Evolutionary conservation across 2,888 invertebrate genomes (phyloP), one percentile per base, ranked within the genome.

Genomic region (Cephus pygmeus): DNA sequence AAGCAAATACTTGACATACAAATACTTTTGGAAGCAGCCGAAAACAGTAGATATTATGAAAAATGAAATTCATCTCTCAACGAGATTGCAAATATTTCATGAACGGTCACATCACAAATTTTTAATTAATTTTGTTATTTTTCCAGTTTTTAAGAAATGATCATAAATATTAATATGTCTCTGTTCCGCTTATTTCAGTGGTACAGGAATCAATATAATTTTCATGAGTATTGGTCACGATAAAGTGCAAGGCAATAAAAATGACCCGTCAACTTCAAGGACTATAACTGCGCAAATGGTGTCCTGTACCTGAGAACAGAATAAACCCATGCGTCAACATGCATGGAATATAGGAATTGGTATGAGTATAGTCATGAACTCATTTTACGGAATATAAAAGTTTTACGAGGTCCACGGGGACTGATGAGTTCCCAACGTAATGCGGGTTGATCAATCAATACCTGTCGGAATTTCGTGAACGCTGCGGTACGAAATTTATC

Each of bases 361-460:
- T 69, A 75, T 36, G 34, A 35, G 76, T 75, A 69, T 31, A 73
- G 31, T 73, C 33, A 69, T 34, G 68, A 69, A 79, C 79, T 84
- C 81, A 83, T 84, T 85, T 80, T 73, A 76, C 73, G 76, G 81
- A 84, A 84, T 83, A 86, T 83, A 84, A 87, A 87, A 87, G 81
- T 85, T 86, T 83, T 83, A 85, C 83, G 84, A 84, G 82, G 75
- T 80, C 79, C 81, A 73, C 69, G 81, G 73, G 82, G 80, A 82
- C 83, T 79, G 86, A 85, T 84, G 84, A 85, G 83, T 81, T 78
- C 79, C 76, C 79, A 78, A 76, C 79, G 83, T 83, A 85, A 86
- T 87, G 83, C 81, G 79, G 79, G 79, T 85, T 85, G 83, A 86
- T 86, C 83, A 83, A 87, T 87, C 87, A 85, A 86, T 87, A 83